phyloP scores from a whole-genome alignment of 2,888 invertebrate species.

The Nowickia ferox region DNA sequence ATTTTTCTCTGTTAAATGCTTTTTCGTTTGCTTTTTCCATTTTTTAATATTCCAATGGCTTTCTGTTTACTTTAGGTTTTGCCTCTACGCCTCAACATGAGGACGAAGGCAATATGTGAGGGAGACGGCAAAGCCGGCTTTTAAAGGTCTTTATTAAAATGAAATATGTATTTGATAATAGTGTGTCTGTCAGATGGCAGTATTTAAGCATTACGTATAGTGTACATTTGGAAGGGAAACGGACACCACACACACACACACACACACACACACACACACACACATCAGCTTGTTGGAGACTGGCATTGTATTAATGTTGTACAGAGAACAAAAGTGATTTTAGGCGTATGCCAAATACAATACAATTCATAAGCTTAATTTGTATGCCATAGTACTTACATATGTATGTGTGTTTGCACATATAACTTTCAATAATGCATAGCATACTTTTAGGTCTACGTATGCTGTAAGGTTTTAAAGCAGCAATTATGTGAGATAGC shows the following conservation, averaged over 20 bases:
- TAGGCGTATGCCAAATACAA: conserved; percentile 59
- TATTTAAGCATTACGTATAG: neutral
- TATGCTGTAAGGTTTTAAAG: conserved; percentile 25
- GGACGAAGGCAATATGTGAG: neutral
- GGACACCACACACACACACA: neutral
- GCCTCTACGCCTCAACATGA: conserved; percentile 30
- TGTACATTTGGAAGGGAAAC: conserved; percentile 6
- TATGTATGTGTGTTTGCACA: neutral
- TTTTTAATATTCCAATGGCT: conserved; percentile 54
- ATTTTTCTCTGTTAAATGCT: conserved; percentile 33
- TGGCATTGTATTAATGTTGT: conserved; percentile 41
- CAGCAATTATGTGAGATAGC: conserved; percentile 66
- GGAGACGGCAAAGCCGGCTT: conserved; percentile 54
- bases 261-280: neutral
- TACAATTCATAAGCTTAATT: conserved; percentile 69
- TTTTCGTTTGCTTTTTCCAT: conserved; percentile 30
- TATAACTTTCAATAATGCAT: conserved; percentile 25
- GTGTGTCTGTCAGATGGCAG: neutral
- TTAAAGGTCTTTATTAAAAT: conserved; percentile 70
- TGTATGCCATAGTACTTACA: conserved; percentile 28
- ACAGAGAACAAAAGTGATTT: conserved; percentile 64
- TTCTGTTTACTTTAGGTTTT: conserved; percentile 46
- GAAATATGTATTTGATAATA: conserved; percentile 58
- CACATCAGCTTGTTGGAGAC: neutral
- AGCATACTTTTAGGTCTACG: conserved; percentile 55